These are phyloP conservation scores for Spatulosminthurus flaviceps DNA, from an alignment of 2,888 invertebrate species.

Conservation along the genomic window DNA sequence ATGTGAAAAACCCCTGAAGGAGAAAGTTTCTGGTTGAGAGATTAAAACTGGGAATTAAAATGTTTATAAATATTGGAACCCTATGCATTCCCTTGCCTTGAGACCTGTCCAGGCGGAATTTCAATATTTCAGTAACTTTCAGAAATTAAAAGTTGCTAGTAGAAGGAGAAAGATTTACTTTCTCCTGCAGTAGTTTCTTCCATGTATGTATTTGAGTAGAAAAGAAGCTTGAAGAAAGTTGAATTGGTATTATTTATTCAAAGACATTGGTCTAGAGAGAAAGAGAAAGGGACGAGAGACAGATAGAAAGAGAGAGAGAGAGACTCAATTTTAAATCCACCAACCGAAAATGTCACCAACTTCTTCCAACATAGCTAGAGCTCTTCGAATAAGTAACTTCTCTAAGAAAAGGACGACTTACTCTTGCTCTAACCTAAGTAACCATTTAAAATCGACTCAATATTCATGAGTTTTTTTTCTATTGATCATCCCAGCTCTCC, in stretches of 20 bases:
- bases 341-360: slow-evolving; percentile 12
- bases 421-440: background rate
- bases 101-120: background rate
- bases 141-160: slow-evolving; percentile 13
- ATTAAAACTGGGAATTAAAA: slow-evolving; percentile 5
- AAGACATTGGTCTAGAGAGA: slow-evolving; percentile 2
- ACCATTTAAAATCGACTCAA: background rate
- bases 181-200: background rate
- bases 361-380: background rate
- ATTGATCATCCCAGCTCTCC: background rate
- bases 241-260: slow-evolving; percentile 14
- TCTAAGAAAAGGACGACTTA: background rate
- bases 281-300: slow-evolving; percentile 29
- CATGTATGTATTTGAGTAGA: background rate
- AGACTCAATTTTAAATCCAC: background rate
- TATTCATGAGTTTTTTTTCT: slow-evolving; percentile 9
- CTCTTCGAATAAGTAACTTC: background rate
- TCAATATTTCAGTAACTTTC: slow-evolving; percentile 2
- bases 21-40: background rate
- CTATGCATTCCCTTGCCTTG: background rate
- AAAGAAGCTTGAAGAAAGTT: background rate
- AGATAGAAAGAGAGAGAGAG: slow-evolving; percentile 35
- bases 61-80: slow-evolving; percentile 14
- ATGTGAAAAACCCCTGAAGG: background rate
- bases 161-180: background rate